phyloP scores from a whole-genome alignment of 2,113 vertebrate genomes.

The Tetrax tetrax region DNA sequence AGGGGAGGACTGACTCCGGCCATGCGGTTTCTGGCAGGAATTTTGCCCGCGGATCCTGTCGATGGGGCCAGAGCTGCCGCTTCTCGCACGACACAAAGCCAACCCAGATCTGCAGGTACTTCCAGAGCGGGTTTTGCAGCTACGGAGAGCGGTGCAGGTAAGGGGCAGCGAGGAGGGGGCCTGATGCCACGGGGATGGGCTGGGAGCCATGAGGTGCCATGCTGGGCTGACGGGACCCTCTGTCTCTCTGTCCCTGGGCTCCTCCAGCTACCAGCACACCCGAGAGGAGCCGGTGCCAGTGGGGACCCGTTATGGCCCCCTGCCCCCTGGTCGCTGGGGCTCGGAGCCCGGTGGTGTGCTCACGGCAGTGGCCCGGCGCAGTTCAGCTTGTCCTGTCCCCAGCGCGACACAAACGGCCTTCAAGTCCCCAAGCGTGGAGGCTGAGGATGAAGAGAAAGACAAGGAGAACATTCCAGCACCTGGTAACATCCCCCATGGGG shows the following conservation, averaged over 20 bases:
- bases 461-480: not conserved
- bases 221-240: not conserved
- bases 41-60: conserved; percentile 76
- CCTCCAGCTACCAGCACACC: conserved; percentile 77
- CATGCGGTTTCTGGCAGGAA: conserved; percentile 56
- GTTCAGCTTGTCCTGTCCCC: not conserved
- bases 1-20: not conserved
- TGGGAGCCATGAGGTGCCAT: not conserved
- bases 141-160: conserved; percentile 85
- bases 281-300: not conserved
- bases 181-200: not conserved
- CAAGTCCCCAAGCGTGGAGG: not conserved
- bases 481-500: fast-evolving
- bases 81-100: conserved; percentile 75
- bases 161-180: not conserved
- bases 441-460: conserved; percentile 54
- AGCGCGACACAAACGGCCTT: not conserved
- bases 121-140: conserved; percentile 84
- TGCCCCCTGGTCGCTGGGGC: conserved; percentile 18
- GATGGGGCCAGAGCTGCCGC: conserved; percentile 72
- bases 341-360: conserved; percentile 65
- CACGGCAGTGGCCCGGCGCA: not conserved
- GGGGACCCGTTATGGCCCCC: conserved; percentile 8
- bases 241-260: not conserved
- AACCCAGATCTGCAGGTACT: conserved; percentile 80